Evolutionary conservation across 53 echinoderm and acorn worm species (phyloP).

Genomic region (Glandiceps talaboti): DNA sequence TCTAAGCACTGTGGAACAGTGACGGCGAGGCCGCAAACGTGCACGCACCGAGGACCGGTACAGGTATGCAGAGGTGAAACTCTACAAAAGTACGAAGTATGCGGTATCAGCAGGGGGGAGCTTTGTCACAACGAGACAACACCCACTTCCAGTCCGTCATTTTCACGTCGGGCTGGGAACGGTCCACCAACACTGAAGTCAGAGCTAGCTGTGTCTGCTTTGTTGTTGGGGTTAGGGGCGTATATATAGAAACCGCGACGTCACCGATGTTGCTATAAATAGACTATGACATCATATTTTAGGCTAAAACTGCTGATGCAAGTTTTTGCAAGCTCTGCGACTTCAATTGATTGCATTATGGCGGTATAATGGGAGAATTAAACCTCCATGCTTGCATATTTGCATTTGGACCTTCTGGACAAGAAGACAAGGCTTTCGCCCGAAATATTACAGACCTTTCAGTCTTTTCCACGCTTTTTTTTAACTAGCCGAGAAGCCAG

Average conservation of each 20-base stretch:
- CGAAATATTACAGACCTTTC: too few species aligned
- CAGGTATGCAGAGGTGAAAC: constrained; percentile 32
- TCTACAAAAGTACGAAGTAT: constrained; percentile 42
- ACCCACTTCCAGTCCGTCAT: constrained; percentile 55
- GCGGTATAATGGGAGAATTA: too few species aligned
- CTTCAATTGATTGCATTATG: too few species aligned
- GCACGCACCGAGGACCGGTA: constrained; percentile 17
- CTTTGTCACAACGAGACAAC: constrained; percentile 31
- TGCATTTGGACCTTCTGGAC: too few species aligned
- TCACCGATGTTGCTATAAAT: not conserved
- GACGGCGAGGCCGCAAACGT: constrained; percentile 75
- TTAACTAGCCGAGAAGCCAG: too few species aligned
- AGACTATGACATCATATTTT: not conserved
- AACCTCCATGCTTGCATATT: too few species aligned
- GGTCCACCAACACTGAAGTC: too few species aligned
- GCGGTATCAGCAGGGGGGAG: constrained; percentile 7
- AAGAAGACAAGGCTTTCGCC: too few species aligned
- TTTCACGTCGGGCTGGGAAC: constrained; percentile 1
- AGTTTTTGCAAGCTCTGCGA: not conserved
- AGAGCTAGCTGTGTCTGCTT: not conserved
- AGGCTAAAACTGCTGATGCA: not conserved
- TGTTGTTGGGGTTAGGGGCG: not conserved
- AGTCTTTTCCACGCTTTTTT: too few species aligned
- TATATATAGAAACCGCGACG: not conserved
- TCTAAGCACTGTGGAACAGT: constrained; percentile 48